These are phyloP conservation scores for Tortricodes alternella DNA, from an alignment of 2,888 invertebrate genomes.

Conservation along the genomic window DNA sequence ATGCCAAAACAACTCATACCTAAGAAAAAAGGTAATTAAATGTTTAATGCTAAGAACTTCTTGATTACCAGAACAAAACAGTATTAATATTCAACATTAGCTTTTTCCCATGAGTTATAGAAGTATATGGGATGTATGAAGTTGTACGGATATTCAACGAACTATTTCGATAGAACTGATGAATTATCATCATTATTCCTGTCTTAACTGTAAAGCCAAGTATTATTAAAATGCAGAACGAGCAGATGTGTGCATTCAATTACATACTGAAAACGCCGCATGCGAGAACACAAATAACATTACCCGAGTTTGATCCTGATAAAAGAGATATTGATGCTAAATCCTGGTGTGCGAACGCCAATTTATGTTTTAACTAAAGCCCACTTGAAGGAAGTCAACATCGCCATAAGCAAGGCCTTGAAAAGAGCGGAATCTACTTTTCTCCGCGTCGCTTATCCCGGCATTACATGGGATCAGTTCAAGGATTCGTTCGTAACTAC, in stretches of 20 bases:
- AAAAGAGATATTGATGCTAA: conserved; percentile 23
- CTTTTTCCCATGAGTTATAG: too few species aligned
- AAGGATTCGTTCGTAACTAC: conserved; percentile 27
- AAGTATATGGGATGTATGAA: too few species aligned
- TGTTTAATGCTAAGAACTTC: too few species aligned
- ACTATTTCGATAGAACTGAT: too few species aligned
- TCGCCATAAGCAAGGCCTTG: conserved; percentile 28
- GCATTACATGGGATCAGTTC: conserved; percentile 29
- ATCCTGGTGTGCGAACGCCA: conserved; percentile 29
- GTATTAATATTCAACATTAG: too few species aligned
- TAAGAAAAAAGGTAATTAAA: too few species aligned
- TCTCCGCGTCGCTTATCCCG: conserved; percentile 27
- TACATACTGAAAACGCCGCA: background rate
- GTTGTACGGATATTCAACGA: too few species aligned
- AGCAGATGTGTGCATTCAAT: background rate
- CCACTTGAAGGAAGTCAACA: conserved; percentile 20
- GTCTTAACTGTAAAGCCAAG: too few species aligned
- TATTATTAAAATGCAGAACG: background rate
- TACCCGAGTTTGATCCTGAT: conserved; percentile 32
- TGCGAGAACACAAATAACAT: background rate
- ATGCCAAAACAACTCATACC: too few species aligned
- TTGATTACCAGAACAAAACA: too few species aligned
- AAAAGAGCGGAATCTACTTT: conserved; percentile 30
- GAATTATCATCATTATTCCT: too few species aligned
- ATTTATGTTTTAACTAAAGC: conserved; percentile 30